Conservation (phyloP, 1,140 invertebrate genomes). For the Lordiphosa stackelbergi region DNA sequence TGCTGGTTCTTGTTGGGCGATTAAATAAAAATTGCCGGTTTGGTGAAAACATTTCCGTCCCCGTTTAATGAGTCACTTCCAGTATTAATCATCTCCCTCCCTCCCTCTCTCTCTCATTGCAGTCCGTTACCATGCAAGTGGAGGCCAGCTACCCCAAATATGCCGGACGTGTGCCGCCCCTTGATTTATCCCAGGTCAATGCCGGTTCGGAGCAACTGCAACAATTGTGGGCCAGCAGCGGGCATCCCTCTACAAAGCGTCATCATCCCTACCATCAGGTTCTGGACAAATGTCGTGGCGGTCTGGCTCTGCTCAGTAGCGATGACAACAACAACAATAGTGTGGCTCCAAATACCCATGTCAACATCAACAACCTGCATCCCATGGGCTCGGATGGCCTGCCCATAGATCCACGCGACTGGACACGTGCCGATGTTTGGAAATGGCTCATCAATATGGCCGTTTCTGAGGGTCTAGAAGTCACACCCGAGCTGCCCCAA, state of each 20-base stretch:
- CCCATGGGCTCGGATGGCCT: constrained; percentile 69
- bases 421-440: constrained; percentile 83
- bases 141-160: constrained; percentile 72
- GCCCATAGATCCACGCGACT: constrained; percentile 83
- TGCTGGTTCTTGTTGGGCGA: constrained; percentile 48
- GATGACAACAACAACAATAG: constrained; percentile 57
- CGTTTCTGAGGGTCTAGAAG: constrained; percentile 79
- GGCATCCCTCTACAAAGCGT: constrained; percentile 28
- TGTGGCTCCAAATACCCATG: constrained; percentile 9
- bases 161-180: constrained; percentile 70
- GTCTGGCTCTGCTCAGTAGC: constrained; percentile 30
- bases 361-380: constrained; percentile 30
- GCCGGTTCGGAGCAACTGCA: constrained; percentile 44
- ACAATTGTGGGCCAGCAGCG: constrained; percentile 49
- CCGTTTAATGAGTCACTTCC: constrained; percentile 50
- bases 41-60: constrained; percentile 69
- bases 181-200: constrained; percentile 70
- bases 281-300: constrained; percentile 59
- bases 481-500: constrained; percentile 78
- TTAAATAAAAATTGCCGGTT: constrained; percentile 66
- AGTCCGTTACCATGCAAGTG: constrained; percentile 61
- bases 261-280: constrained; percentile 67
- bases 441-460: constrained; percentile 82
- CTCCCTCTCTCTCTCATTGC: constrained; percentile 36
- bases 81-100: constrained; percentile 47